phyloP scores from a whole-genome alignment of 2,888 invertebrate genomes.

The Andrena minutula region DNA sequence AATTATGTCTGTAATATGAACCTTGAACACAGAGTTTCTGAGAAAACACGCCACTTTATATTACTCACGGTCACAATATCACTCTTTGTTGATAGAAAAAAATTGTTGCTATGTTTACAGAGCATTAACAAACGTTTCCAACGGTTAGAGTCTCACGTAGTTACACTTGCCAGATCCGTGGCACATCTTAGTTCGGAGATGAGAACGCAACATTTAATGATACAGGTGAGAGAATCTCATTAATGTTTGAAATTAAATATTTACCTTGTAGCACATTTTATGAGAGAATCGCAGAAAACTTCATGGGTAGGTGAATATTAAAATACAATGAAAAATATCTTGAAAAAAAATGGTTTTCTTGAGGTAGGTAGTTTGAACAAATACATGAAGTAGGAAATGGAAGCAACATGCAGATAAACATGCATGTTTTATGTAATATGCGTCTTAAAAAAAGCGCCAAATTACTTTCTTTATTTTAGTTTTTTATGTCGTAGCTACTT shows the following conservation, averaged over 20 bases:
- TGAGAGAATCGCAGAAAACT: background rate
- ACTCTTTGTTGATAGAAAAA: background rate
- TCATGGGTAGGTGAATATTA: background rate
- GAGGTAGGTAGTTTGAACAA: too few species aligned
- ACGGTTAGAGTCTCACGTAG: conserved; percentile 95
- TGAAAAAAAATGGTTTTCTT: too few species aligned
- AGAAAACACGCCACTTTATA: too few species aligned
- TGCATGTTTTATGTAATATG: too few species aligned
- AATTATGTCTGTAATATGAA: too few species aligned
- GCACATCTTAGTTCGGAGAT: conserved; percentile 96
- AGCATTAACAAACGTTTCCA: conserved; percentile 95
- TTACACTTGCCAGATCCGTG: conserved; percentile 95
- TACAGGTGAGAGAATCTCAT: conserved; percentile 86
- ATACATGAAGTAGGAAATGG: too few species aligned
- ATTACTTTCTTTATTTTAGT: too few species aligned
- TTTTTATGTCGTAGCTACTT: too few species aligned
- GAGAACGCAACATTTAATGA: conserved; percentile 94
- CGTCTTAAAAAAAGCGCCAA: too few species aligned
- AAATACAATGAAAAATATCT: background rate
- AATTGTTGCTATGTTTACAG: conserved; percentile 81
- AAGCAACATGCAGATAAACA: too few species aligned
- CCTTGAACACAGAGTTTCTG: too few species aligned
- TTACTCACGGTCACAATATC: too few species aligned
- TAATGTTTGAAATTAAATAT: conserved; percentile 11
- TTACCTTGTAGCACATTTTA: background rate